These are phyloP conservation scores for Sphenopsis melanotis DNA, from an alignment of 2,797 vertebrate species.

Conservation along the genomic window DNA sequence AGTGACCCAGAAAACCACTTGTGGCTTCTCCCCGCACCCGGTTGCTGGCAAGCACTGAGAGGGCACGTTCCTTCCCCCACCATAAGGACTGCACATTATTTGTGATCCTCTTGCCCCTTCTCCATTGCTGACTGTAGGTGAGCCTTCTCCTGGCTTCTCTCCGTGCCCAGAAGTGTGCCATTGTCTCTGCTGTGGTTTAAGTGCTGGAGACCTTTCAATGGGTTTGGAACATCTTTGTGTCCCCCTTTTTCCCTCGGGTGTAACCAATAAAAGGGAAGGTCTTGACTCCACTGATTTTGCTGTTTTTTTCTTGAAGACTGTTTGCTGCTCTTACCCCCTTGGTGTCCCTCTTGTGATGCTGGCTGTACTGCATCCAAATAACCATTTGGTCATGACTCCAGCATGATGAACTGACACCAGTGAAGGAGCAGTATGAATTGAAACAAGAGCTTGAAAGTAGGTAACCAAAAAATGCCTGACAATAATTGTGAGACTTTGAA, in stretches of 20 bases:
- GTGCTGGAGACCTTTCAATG: background rate
- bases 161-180: background rate
- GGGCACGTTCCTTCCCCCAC: background rate
- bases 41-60: accelerated
- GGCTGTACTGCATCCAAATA: background rate
- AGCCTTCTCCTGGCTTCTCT: background rate
- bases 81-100: background rate
- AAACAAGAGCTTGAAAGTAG: background rate
- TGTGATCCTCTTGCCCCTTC: background rate
- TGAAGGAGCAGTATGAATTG: background rate
- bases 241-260: background rate
- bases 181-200: background rate
- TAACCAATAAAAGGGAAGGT: background rate
- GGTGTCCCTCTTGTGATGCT: background rate
- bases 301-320: background rate
- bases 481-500: background rate
- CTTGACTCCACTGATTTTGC: background rate
- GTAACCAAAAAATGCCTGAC: background rate
- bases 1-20: background rate
- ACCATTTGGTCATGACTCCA: background rate
- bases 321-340: background rate
- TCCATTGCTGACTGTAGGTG: background rate
- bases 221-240: background rate
- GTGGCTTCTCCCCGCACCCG: accelerated
- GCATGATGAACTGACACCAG: background rate